Conservation (phyloP, 2,113 vertebrate species). For the Bos indicus region DNA sequence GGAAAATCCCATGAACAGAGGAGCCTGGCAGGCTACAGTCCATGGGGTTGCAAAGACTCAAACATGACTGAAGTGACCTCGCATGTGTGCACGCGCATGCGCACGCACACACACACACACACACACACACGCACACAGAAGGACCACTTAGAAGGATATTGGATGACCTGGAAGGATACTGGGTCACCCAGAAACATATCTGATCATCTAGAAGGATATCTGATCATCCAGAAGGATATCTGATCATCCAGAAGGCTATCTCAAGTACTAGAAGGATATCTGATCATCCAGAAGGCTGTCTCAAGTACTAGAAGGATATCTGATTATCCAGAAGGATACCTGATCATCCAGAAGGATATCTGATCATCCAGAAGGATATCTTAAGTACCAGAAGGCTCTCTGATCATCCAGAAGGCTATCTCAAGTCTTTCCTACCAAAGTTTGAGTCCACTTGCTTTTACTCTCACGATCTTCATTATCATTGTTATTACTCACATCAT, state of each 20-base stretch:
- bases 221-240: neutral
- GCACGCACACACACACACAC: accelerated
- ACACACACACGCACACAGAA: neutral
- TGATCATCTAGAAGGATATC: neutral
- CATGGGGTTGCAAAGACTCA: accelerated
- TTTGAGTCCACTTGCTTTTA: neutral
- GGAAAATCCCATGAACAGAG: neutral
- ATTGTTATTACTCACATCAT: neutral
- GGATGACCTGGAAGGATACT: neutral
- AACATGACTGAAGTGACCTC: neutral
- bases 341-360: neutral
- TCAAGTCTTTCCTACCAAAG: neutral
- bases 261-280: neutral
- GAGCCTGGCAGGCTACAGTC: neutral
- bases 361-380: neutral
- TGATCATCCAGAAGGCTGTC: neutral
- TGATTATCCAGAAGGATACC: neutral
- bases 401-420: neutral
- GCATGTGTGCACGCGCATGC: accelerated
- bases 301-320: neutral
- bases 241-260: neutral
- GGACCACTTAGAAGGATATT: neutral
- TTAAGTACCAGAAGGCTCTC: neutral
- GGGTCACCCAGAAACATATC: neutral
- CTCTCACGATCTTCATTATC: neutral